Percentiles rank a stretch among this genome's conserved stretches.
Evolutionary conservation across 1,140 invertebrate species (phyloP).

Genomic region (Lasioglossum baleicum): DNA sequence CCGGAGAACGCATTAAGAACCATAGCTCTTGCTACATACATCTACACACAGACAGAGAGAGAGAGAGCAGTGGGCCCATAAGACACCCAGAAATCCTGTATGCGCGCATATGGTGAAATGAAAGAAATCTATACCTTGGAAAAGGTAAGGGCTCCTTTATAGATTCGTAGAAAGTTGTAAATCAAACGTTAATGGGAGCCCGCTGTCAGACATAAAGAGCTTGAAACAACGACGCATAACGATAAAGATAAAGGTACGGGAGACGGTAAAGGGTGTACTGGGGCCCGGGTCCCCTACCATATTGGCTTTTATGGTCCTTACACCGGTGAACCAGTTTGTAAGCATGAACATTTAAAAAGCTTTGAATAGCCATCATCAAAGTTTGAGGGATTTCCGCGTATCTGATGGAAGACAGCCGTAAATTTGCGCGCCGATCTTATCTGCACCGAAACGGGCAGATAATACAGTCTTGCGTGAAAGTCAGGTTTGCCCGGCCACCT

Average conservation of each 20-base stretch:
- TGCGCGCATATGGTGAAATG: slow-evolving; percentile 28
- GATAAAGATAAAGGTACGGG: slow-evolving; percentile 76
- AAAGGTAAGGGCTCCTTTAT: slow-evolving; percentile 73
- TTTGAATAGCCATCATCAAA: slow-evolving; percentile 46
- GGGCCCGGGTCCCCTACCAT: slow-evolving; percentile 8
- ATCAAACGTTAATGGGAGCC: slow-evolving; percentile 79
- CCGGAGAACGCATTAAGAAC: slow-evolving; percentile 11
- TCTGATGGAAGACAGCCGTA: slow-evolving; percentile 45
- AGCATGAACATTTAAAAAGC: slow-evolving; percentile 54
- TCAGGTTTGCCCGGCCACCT: not conserved
- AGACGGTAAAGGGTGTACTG: slow-evolving; percentile 59
- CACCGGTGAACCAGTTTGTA: slow-evolving; percentile 61
- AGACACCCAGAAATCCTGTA: slow-evolving; percentile 7
- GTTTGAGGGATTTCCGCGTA: slow-evolving; percentile 50
- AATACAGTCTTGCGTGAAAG: not conserved
- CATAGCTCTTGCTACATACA: not conserved
- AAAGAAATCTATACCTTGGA: slow-evolving; percentile 61
- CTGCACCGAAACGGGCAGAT: slow-evolving; percentile 2
- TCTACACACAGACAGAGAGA: not conserved
- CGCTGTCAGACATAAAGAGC: slow-evolving; percentile 77
- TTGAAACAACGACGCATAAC: slow-evolving; percentile 79
- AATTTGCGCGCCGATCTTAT: slow-evolving; percentile 45
- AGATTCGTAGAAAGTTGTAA: slow-evolving; percentile 80
- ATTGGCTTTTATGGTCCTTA: slow-evolving; percentile 59
- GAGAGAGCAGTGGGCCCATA: not conserved